Conservation (phyloP, 2,113 vertebrate genomes). For the Enhydra lutris region DNA sequence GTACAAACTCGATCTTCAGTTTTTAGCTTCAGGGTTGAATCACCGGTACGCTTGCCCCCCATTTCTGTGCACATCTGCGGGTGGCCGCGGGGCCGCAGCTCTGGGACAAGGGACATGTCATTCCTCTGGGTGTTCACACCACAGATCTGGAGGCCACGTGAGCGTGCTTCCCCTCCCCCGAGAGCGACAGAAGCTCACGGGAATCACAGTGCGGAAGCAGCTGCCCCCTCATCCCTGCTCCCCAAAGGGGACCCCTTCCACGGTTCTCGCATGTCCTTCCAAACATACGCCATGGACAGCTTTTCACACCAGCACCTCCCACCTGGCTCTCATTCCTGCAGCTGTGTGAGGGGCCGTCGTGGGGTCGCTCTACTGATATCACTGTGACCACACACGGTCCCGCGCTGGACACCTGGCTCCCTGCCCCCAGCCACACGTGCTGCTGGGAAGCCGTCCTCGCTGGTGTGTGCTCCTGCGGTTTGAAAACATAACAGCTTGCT, state of each 20-base stretch:
- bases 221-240: neutral
- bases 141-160: neutral
- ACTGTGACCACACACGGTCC: neutral
- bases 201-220: neutral
- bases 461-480: neutral
- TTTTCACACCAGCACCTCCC: neutral
- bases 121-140: neutral
- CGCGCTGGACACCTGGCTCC: neutral
- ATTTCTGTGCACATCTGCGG: neutral
- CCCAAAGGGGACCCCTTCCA: neutral
- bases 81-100: accelerated
- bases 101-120: accelerated
- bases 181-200: neutral
- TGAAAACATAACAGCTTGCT: neutral
- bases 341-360: no score
- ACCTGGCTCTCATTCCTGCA: neutral
- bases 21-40: neutral
- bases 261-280: neutral
- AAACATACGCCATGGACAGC: neutral
- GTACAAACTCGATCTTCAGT: neutral
- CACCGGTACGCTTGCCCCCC: neutral
- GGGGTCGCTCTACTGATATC: neutral
- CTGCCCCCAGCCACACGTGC: accelerated
- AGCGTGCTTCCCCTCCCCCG: neutral
- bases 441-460: neutral